phyloP scores from a whole-genome alignment of 2,888 invertebrate genomes.

The Silvanus unidentatus region DNA sequence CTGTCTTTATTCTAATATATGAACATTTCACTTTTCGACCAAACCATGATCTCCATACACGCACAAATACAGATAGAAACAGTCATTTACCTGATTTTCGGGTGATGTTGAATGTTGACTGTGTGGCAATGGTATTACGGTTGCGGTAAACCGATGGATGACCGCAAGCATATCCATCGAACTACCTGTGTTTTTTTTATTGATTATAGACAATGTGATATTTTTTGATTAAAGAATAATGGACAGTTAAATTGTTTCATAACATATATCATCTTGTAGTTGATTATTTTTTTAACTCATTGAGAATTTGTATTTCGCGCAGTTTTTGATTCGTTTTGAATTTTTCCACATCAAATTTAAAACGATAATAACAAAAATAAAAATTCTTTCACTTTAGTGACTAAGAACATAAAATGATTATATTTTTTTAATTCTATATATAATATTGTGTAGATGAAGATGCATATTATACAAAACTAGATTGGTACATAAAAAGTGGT shows the following conservation, averaged over 20 bases:
- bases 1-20: conserved; percentile 29
- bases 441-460: conserved; percentile 10
- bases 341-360: too few relatives aligned
- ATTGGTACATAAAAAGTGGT: conserved; percentile 13
- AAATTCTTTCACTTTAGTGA: not conserved
- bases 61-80: too few relatives aligned
- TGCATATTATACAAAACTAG: conserved; percentile 11
- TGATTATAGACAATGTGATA: too few relatives aligned
- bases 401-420: not conserved
- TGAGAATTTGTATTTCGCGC: too few relatives aligned
- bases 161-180: conserved; percentile 10
- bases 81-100: conserved; percentile 1
- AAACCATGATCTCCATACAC: not conserved
- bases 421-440: not conserved
- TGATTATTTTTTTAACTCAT: too few relatives aligned
- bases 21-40: conserved; percentile 17
- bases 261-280: too few relatives aligned
- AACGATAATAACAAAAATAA: too few relatives aligned
- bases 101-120: not conserved
- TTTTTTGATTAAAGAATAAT: too few relatives aligned
- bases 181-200: conserved; percentile 16
- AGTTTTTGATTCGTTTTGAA: too few relatives aligned
- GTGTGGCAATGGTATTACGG: too few relatives aligned
- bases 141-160: too few relatives aligned
- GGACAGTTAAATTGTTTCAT: too few relatives aligned